Percentiles rank a stretch among this genome's conserved stretches.
Conservation (phyloP, 1,140 invertebrate genomes). For the Trichogramma pretiosum region DNA sequence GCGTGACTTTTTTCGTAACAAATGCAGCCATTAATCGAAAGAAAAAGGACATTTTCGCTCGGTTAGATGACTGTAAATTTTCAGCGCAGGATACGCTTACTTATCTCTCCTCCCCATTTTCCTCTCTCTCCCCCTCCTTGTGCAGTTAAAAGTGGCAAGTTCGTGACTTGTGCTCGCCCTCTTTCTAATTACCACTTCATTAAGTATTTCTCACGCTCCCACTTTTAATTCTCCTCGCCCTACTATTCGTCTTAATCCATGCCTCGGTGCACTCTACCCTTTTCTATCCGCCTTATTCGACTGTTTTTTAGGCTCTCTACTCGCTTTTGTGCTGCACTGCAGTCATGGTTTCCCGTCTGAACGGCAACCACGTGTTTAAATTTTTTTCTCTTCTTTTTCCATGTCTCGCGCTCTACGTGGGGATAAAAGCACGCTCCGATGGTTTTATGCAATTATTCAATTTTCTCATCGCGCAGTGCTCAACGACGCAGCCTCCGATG, state of each 20-base stretch:
- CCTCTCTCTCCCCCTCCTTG: background rate
- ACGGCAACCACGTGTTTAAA: too few relatives aligned
- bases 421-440: too few relatives aligned
- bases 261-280: background rate
- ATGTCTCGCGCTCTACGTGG: too few relatives aligned
- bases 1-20: too few relatives aligned
- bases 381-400: background rate
- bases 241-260: slow-evolving; percentile 9
- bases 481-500: too few relatives aligned
- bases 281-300: background rate
- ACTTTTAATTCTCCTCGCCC: slow-evolving; percentile 8
- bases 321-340: background rate
- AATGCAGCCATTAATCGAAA: too few relatives aligned
- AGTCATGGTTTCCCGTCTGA: background rate
- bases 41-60: too few relatives aligned
- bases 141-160: background rate
- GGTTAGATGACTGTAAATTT: too few relatives aligned
- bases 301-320: background rate
- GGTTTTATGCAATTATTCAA: too few relatives aligned
- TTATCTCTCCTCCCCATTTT: background rate
- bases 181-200: slow-evolving; percentile 11
- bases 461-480: too few relatives aligned
- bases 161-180: background rate
- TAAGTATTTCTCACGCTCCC: slow-evolving; percentile 7
- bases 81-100: too few relatives aligned